phyloP scores from a whole-genome alignment of 2,797 vertebrate genomes.

The Ptychadena robeensis region DNA sequence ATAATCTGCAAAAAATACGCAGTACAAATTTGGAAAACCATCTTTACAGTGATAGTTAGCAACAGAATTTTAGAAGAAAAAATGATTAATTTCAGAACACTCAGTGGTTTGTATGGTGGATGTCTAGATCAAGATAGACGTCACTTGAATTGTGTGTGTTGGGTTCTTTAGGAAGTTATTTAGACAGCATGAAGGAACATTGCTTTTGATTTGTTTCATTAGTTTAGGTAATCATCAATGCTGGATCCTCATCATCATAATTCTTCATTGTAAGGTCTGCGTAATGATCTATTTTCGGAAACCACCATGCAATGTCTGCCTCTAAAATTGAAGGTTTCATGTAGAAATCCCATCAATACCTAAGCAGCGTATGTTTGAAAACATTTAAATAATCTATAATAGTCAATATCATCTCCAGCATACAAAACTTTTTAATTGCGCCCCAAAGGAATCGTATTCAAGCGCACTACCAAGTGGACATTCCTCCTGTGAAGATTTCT shows the following conservation, averaged over 20 bases:
- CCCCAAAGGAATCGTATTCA: slow-evolving; percentile 32
- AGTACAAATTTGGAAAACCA: too few relatives aligned
- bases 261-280: slow-evolving; percentile 10
- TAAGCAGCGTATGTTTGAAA: neutral
- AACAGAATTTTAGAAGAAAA: too few relatives aligned
- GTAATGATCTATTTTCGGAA: slow-evolving; percentile 18
- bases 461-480: neutral
- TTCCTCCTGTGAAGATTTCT: neutral
- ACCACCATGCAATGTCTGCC: neutral
- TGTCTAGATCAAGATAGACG: slow-evolving; percentile 21
- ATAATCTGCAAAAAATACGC: too few relatives aligned
- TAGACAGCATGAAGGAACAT: slow-evolving; percentile 10
- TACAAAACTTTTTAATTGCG: slow-evolving; percentile 41
- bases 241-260: slow-evolving; percentile 24
- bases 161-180: slow-evolving; percentile 35
- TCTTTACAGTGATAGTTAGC: too few relatives aligned
- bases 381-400: slow-evolving; percentile 37
- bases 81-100: too few relatives aligned
- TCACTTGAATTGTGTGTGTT: slow-evolving; percentile 9
- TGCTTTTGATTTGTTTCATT: slow-evolving; percentile 44
- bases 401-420: slow-evolving; percentile 36
- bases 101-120: slow-evolving; percentile 52
- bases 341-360: slow-evolving; percentile 9
- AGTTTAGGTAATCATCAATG: slow-evolving; percentile 51
- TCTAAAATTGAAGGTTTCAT: neutral